Evolutionary conservation across 2,888 invertebrate genomes (phyloP), one percentile per base, ranked within the genome.

Genomic region (Eudasyphora cyanicolor): DNA sequence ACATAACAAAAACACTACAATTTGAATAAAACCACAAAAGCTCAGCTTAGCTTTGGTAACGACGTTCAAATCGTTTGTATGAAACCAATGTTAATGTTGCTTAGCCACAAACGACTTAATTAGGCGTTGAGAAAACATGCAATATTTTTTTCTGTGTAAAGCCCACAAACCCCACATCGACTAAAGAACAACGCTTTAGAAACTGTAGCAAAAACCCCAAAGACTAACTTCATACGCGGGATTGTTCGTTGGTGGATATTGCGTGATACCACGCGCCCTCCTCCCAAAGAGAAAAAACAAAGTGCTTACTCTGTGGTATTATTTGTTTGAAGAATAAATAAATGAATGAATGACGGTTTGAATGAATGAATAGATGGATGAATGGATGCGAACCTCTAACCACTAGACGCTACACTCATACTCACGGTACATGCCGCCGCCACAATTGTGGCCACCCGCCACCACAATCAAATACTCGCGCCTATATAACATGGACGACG

Each of bases 91-190:
- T 45, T 45, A n/a, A n/a, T n/a, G n/a, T n/a, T n/a, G n/a, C 57
- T 1, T 38, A 17, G 38, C 64, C 42, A 38, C 24, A 38, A 67
- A 67, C 67, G 42, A 38, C 67, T 67, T 67, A 67, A 67, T 67
- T 67, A 67, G 67, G 24, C 19, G 35, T 12, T 64, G 35, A 38
- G 35, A 21, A 64, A 64, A 42, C 67, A 67, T 67, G 67, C 67
- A 67, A 67, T 24, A 67, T 24, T 24, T 42, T n/a, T 67, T 67
- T 67, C 42, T n/a, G n/a, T n/a, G n/a, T n/a, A 67, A 67, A 67
- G 35, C 38, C 29, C 60, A 29, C 60, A 60, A 60, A 60, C n/a
- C 29, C 17, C 64, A 19, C 10, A 19, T 17, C 32, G 19, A 14
- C 10, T 17, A 51, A 19, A 51, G 45, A 57, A 32, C 29, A 60